Evolutionary conservation across 2,797 vertebrate species (phyloP).

Genomic region (Odontamblyopus lacepedii): DNA sequence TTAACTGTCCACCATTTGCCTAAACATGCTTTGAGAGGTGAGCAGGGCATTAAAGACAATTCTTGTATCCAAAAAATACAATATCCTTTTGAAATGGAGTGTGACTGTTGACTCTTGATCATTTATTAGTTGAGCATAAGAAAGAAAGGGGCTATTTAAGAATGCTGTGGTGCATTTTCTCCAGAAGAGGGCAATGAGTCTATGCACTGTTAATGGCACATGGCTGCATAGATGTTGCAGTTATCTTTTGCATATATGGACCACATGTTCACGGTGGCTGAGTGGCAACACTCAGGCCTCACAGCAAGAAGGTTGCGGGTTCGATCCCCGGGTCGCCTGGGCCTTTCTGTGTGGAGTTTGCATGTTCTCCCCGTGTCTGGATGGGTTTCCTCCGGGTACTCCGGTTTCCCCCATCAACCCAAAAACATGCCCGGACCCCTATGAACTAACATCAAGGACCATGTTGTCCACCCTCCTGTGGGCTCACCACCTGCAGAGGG

Average conservation of each 20-base stretch:
- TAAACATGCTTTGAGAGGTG: not conserved
- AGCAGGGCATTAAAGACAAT: not conserved
- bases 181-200: slow-evolving; percentile 59
- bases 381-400: too few species aligned
- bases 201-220: slow-evolving; percentile 20
- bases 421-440: too few species aligned
- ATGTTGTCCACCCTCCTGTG: too few species aligned
- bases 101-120: not conserved
- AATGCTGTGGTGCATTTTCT: slow-evolving; percentile 29
- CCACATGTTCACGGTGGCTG: not conserved
- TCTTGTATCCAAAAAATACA: not conserved
- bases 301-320: too few species aligned
- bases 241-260: not conserved
- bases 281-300: too few species aligned
- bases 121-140: not conserved
- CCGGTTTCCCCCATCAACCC: too few species aligned
- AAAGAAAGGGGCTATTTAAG: not conserved
- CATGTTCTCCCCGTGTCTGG: too few species aligned
- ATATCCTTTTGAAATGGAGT: not conserved
- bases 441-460: too few species aligned
- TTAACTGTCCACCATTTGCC: slow-evolving; percentile 20
- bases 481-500: too few species aligned
- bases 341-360: too few species aligned
- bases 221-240: slow-evolving; percentile 22
- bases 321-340: too few species aligned